Conservation (phyloP, 2,113 vertebrate species). For the Rhinoderma darwinii region DNA sequence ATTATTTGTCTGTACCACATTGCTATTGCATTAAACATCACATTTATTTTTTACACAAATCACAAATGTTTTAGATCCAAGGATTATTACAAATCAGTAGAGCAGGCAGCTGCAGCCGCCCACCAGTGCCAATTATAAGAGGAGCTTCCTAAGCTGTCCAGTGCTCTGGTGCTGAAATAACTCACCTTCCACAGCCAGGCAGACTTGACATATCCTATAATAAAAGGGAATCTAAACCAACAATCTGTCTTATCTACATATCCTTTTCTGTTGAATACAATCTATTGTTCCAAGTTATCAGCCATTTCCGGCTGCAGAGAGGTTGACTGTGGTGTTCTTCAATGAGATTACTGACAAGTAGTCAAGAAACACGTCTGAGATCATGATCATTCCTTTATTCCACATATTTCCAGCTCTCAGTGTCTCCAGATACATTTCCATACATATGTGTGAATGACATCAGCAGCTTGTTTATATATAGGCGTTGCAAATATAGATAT, state of each 20-base stretch:
- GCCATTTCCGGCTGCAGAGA: background rate
- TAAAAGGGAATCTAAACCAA: background rate
- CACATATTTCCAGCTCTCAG: background rate
- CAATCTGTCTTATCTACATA: background rate
- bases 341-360: background rate
- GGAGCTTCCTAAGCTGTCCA: constrained; percentile 62
- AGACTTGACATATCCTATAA: background rate
- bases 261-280: background rate
- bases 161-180: constrained; percentile 64
- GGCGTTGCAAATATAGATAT: too few species aligned
- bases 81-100: background rate
- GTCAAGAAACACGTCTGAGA: background rate
- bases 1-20: background rate
- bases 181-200: background rate
- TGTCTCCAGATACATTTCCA: background rate
- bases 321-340: background rate
- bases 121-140: background rate
- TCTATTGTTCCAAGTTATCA: background rate
- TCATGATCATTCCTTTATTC: background rate
- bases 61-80: background rate
- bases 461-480: too few species aligned
- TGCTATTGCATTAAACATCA: background rate
- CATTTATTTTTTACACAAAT: background rate
- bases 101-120: background rate
- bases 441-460: background rate